Conservation (phyloP, 2,797 vertebrate species). For the Catharus ustulatus region DNA sequence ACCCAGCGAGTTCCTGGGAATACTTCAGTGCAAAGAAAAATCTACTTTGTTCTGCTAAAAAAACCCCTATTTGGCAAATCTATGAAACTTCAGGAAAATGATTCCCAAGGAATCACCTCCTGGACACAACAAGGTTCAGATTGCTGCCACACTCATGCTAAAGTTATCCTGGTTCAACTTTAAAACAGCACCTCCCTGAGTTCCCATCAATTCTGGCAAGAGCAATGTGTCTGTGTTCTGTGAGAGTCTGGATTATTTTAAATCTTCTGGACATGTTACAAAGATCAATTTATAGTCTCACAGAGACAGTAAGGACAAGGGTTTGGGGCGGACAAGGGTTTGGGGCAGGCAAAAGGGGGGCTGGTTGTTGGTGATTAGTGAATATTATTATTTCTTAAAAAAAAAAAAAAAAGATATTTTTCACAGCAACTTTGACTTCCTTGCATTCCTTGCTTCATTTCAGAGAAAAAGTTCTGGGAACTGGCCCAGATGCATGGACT, state of each 20-base stretch:
- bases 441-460: not conserved
- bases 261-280: conserved; percentile 10
- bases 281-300: conserved; percentile 45
- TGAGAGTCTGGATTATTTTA: conserved; percentile 30
- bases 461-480: not conserved
- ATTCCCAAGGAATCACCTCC: not conserved
- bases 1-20: not conserved
- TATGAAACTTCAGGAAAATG: not conserved
- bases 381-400: not conserved
- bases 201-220: not conserved
- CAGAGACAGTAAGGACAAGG: not conserved
- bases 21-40: not conserved
- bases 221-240: not conserved
- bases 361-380: not conserved
- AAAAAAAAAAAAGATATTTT: not conserved
- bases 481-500: not conserved
- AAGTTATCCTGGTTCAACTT: conserved; percentile 37
- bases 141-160: not conserved
- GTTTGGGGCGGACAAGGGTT: not conserved
- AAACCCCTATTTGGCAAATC: not conserved
- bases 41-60: not conserved
- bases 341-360: not conserved
- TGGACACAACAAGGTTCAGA: not conserved
- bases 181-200: conserved; percentile 18
- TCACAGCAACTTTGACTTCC: not conserved